phyloP scores from a whole-genome alignment of 2,888 invertebrate species.

The Ophraella communa region DNA sequence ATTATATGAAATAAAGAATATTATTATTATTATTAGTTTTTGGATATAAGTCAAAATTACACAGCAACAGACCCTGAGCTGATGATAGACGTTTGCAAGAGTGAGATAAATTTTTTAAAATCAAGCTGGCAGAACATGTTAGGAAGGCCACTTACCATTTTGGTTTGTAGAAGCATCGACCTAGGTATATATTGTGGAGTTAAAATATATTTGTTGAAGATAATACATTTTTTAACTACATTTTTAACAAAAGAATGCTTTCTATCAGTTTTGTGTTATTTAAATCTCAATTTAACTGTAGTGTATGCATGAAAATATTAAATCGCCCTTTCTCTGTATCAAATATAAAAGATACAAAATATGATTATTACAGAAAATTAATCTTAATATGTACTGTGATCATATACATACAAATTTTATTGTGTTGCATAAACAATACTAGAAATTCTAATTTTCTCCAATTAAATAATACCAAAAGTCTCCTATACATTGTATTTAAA shows the following conservation, averaged over 20 bases:
- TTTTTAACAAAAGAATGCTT: neutral
- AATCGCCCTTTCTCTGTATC: neutral
- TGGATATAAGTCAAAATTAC: conserved; percentile 98
- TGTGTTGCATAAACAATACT: no score
- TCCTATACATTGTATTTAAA: no score
- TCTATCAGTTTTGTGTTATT: neutral
- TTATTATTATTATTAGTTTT: no score
- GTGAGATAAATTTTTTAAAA: conserved; percentile 97
- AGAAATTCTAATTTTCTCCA: no score
- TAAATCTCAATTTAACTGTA: neutral
- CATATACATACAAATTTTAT: no score
- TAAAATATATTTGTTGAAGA: neutral
- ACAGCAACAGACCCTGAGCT: conserved; percentile 97
- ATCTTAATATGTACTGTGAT: no score
- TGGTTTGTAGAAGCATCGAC: conserved; percentile 86
- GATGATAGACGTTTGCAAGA: conserved; percentile 96
- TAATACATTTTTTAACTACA: neutral
- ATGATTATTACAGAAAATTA: no score
- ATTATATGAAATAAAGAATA: no score
- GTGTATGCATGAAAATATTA: neutral
- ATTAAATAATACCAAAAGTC: no score
- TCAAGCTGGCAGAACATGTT: conserved; percentile 98
- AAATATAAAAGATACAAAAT: no score
- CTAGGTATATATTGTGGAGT: conserved; percentile 70
- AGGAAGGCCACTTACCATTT: conserved; percentile 93